phyloP scores from a whole-genome alignment of 2,797 vertebrate genomes.

The Platyrinchus mystaceus region DNA sequence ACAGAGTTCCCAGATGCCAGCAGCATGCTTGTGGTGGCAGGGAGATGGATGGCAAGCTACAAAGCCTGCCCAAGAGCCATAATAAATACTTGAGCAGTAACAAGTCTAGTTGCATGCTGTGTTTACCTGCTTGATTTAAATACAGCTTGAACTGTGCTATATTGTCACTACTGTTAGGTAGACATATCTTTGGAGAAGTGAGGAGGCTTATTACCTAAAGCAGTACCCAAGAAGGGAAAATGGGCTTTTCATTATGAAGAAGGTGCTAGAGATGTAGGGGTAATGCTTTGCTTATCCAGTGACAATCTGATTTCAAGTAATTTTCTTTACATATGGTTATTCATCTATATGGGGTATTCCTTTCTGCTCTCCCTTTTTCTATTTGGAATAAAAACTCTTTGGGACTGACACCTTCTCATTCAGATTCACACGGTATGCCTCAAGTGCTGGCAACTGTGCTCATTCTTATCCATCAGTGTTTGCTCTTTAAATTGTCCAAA shows the following conservation, averaged over 20 bases:
- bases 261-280: not conserved
- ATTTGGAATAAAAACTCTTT: not conserved
- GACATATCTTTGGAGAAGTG: not conserved
- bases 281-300: not conserved
- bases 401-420: not conserved
- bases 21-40: not conserved
- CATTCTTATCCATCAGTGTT: not conserved
- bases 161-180: not conserved
- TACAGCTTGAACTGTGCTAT: not conserved
- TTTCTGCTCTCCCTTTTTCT: not conserved
- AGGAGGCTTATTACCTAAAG: not conserved
- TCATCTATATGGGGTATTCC: not conserved
- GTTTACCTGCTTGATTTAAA: not conserved
- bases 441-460: not conserved
- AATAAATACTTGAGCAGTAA: not conserved
- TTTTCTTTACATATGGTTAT: not conserved
- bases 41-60: not conserved
- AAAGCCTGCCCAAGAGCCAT: not conserved
- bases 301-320: not conserved
- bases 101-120: not conserved
- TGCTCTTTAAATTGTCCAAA: not conserved
- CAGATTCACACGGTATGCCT: not conserved
- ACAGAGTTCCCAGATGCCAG: not conserved
- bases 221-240: not conserved
- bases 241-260: not conserved